Evolutionary conservation across 2,888 invertebrate genomes (phyloP).

Genomic region (Cryptocheilus praepositus): DNA sequence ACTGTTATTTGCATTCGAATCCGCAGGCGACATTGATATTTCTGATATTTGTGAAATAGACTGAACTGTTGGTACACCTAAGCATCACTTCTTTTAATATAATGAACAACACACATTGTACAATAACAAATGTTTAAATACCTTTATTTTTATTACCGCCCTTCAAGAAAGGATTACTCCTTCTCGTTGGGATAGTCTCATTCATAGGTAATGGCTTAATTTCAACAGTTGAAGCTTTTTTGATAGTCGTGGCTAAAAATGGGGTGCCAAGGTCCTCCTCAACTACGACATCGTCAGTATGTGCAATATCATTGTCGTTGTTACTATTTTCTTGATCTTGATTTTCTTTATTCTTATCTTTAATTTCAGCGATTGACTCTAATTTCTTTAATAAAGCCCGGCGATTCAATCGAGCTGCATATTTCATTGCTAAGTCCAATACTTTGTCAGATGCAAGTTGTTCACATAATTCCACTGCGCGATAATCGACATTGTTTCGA

Average conservation of each 20-base stretch:
- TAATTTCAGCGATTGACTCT: constrained; percentile 65
- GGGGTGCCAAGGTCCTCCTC: constrained; percentile 51
- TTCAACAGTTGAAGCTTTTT: constrained; percentile 59
- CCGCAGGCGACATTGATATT: constrained; percentile 34
- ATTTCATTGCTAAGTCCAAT: constrained; percentile 90
- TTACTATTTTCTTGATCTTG: constrained; percentile 46
- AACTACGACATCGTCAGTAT: constrained; percentile 26
- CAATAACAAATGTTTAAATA: not conserved
- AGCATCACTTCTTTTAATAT: not conserved
- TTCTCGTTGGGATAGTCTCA: constrained; percentile 49
- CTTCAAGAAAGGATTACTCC: constrained; percentile 76
- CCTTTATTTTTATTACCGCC: constrained; percentile 59
- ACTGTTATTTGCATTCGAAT: constrained; percentile 51
- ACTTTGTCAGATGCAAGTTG: constrained; percentile 86
- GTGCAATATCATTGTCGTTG: constrained; percentile 47
- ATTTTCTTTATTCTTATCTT: constrained; percentile 61
- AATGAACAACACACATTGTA: not conserved
- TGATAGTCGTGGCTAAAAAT: constrained; percentile 46
- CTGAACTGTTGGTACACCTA: constrained; percentile 1
- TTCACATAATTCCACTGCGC: constrained; percentile 91
- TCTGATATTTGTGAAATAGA: constrained; percentile 34
- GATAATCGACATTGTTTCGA: constrained; percentile 87
- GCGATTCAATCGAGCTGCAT: constrained; percentile 87
- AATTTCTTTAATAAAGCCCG: constrained; percentile 88
- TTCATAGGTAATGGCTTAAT: constrained; percentile 65